Conservation (phyloP, 35 echinoderm and acorn worm species). For the Lytechinus variegatus region DNA sequence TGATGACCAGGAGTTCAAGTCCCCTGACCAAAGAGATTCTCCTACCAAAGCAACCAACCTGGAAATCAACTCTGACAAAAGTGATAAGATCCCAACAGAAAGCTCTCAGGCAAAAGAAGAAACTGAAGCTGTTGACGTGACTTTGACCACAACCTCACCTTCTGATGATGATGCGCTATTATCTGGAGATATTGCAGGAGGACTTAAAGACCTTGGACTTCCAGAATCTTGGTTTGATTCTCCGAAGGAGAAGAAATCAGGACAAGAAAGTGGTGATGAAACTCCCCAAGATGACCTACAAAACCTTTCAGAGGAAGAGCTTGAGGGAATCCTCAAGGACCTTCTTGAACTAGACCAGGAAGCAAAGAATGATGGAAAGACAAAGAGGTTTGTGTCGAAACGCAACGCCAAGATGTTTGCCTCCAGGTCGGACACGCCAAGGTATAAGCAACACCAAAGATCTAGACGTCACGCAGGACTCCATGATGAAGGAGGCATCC, state of each 20-base stretch:
- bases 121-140: not conserved
- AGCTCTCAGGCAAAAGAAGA: no score
- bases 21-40: not conserved
- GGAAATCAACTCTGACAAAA: not conserved
- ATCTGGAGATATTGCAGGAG: not conserved
- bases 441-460: not conserved
- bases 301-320: not conserved
- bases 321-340: not conserved
- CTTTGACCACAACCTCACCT: not conserved
- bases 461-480: conserved; percentile 69
- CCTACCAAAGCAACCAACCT: not conserved
- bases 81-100: not conserved
- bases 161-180: not conserved
- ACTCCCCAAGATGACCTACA: not conserved
- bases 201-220: not conserved
- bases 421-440: not conserved
- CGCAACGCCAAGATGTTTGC: not conserved
- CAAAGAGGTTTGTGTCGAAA: not conserved
- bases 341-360: not conserved
- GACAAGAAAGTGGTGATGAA: not conserved
- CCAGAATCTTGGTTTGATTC: conserved; percentile 32
- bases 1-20: not conserved
- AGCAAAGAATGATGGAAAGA: not conserved
- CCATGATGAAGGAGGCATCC: conserved; percentile 83
- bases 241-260: conserved; percentile 4